Evolutionary conservation across 2,113 vertebrate genomes (phyloP).

Genomic region (Puffinus mauretanicus): DNA sequence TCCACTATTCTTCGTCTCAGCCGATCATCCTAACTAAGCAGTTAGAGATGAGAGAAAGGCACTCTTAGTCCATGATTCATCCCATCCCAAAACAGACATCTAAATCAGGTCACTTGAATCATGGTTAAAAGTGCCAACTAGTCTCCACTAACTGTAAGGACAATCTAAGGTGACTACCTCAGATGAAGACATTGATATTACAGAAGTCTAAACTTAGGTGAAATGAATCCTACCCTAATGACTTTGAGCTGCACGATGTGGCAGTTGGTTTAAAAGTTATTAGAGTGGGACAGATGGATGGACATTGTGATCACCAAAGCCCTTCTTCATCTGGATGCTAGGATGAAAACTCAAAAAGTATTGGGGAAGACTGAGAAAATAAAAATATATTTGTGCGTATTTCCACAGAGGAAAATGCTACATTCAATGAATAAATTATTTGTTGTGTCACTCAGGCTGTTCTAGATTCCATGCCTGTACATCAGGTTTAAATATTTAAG

Average conservation of each 20-base stretch:
- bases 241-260: background rate
- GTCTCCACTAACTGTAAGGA: conserved; percentile 12
- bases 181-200: background rate
- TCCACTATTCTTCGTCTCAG: background rate
- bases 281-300: background rate
- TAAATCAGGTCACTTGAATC: conserved; percentile 23
- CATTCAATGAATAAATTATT: background rate
- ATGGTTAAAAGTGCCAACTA: background rate
- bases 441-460: background rate
- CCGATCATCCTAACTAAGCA: background rate
- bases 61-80: background rate
- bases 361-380: background rate
- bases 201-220: conserved; percentile 31
- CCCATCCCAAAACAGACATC: conserved; percentile 14
- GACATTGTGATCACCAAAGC: background rate
- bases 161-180: background rate
- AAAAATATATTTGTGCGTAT: background rate
- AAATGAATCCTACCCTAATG: conserved; percentile 18
- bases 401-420: background rate
- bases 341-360: background rate
- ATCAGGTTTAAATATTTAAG: background rate
- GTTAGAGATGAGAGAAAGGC: background rate
- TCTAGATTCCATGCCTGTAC: background rate
- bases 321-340: background rate
- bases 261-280: background rate